Evolutionary conservation across 1,140 invertebrate genomes (phyloP), one percentile per base, ranked within the genome.

Genomic region (Dendrolimus kikuchii): DNA sequence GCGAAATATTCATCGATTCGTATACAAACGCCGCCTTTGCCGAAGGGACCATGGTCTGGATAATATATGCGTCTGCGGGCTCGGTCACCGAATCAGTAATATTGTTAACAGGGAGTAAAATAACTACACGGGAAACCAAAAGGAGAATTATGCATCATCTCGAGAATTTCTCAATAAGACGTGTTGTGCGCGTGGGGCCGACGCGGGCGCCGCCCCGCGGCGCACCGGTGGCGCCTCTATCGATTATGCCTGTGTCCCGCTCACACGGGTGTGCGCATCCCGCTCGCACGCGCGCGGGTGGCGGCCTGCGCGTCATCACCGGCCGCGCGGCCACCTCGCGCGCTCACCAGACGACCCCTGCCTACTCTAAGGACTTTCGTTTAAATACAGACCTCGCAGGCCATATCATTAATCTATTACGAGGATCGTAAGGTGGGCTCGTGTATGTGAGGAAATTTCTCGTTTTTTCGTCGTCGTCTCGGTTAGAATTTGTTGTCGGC

Each of bases 321-420:
- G 23, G 23, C 53, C 71, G 65, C 71, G 64, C 80, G 49, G 46
- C 55, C 59, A 51, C 57, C 50, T 55, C 55, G 54, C 68, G 55
- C 63, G 53, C 51, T 23, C 66, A 59, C 60, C 56, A 57, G 39
- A 23, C 64, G 66, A 70, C 68, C 66, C 64, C 63, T 57, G 56
- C 60, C 55, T 49, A 40, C 49, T 46, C 38, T 46, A 58, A 63
- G 65, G 59, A 57, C 62, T 55, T 63, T 73, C 65, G 60, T 66
- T 73, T 77, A 77, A 74, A 77, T 65, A 68, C 74, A 73, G 73
- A 69, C 66, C 72, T 77, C 67, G 67, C 76, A 72, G 68, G 69
- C 75, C 70, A 74, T 81, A 82, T 84, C 81, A 84, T 84, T 84
- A 82, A 84, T 82, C 78, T 84, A 84, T 84, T 84, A 81, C 74